Percentiles rank a stretch among this genome's conserved stretches.
phyloP scores from a whole-genome alignment of 2,888 invertebrate species.

The Nomada lathburiana region DNA sequence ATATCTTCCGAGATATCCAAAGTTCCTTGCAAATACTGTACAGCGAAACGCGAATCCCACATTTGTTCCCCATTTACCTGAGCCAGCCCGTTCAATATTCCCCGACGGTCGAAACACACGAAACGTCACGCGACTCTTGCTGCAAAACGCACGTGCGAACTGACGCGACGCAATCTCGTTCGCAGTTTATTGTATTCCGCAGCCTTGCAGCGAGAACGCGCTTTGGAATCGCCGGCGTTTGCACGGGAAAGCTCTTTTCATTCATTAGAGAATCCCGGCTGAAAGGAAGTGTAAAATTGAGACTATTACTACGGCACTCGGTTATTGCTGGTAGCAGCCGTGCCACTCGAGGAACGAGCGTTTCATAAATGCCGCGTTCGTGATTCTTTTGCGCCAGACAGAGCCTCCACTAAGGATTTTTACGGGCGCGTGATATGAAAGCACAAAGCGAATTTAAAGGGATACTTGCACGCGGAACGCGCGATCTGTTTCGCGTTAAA shows the following conservation, averaged over 20 bases:
- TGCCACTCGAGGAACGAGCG: constrained; percentile 9
- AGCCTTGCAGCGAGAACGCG: neutral
- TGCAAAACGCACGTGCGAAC: constrained; percentile 4
- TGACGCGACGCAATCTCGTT: neutral
- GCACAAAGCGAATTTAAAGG: constrained; percentile 35
- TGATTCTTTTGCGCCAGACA: constrained; percentile 11
- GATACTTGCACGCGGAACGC: constrained; percentile 16
- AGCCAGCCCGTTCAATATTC: constrained; percentile 2
- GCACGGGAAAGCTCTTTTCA: constrained; percentile 1
- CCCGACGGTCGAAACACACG: neutral
- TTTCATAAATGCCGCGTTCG: constrained; percentile 23
- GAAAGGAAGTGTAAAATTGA: constrained; percentile 58
- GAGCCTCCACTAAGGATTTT: constrained; percentile 21
- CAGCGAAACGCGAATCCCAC: constrained; percentile 35
- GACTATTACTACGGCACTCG: constrained; percentile 50
- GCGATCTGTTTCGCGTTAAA: constrained; percentile 34
- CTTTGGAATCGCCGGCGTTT: neutral
- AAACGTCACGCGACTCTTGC: constrained; percentile 10
- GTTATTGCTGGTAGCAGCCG: constrained; percentile 1
- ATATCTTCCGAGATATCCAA: neutral
- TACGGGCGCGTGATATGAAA: constrained; percentile 20
- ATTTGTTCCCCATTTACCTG: constrained; percentile 42
- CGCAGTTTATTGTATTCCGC: constrained; percentile 8
- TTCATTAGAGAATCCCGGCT: constrained; percentile 33
- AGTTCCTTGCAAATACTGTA: too few species aligned